Conservation (phyloP, 1,140 invertebrate genomes). For the Neomicropteryx cornuta region DNA sequence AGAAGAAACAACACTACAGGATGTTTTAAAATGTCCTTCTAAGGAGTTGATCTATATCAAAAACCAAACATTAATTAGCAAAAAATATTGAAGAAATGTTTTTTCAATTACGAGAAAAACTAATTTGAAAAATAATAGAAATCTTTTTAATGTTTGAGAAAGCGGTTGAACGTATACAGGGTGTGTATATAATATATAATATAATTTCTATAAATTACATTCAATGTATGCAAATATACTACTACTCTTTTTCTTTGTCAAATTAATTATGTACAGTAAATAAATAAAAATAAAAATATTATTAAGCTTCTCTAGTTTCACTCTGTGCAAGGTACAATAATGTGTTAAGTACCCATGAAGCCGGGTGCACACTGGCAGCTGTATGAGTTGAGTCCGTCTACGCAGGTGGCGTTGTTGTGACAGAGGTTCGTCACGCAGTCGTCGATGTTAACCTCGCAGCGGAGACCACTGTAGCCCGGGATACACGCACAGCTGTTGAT, state of each 20-base stretch:
- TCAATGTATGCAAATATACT: conserved; percentile 1
- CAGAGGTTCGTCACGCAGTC: conserved; percentile 75
- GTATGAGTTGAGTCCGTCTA: conserved; percentile 76
- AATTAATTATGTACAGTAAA: conserved; percentile 2
- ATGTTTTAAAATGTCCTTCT: no score
- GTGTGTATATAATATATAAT: background rate
- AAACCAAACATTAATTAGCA: no score
- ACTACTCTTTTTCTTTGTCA: background rate
- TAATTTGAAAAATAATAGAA: no score
- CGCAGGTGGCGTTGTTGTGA: conserved; percentile 83
- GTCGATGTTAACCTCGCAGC: conserved; percentile 87
- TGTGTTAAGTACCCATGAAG: conserved; percentile 55
- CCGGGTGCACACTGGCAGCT: conserved; percentile 73
- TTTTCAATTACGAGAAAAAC: no score
- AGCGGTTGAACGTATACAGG: background rate
- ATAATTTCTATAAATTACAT: conserved; percentile 1
- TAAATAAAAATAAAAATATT: conserved; percentile 3
- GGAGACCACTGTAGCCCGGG: conserved; percentile 76
- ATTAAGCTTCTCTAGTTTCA: no score
- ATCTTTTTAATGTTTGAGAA: no score
- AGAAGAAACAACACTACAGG: no score
- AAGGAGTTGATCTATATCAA: no score
- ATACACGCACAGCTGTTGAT: conserved; percentile 77
- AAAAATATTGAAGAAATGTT: no score
- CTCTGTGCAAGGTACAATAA: no score